These are phyloP conservation scores for Todus mexicanus DNA, from an alignment of 2,797 vertebrate species.

Conservation along the genomic window DNA sequence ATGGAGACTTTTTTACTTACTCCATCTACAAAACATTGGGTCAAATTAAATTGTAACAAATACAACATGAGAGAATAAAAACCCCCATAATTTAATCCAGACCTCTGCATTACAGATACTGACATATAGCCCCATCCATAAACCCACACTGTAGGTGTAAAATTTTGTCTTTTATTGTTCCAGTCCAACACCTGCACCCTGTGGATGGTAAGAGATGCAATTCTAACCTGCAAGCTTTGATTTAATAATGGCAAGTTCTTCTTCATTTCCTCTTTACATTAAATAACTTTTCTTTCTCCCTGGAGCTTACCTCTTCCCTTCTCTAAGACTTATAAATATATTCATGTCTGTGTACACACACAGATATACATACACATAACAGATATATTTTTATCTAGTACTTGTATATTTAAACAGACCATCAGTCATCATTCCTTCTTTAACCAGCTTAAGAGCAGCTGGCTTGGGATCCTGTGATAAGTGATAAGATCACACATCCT, in stretches of 20 bases:
- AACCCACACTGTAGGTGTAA: background rate
- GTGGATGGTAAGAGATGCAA: background rate
- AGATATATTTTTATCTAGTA: background rate
- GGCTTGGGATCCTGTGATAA: background rate
- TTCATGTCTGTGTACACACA: rapidly evolving
- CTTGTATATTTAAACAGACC: background rate
- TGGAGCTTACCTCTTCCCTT: background rate
- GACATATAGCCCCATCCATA: background rate
- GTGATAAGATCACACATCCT: background rate
- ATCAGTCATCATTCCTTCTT: background rate
- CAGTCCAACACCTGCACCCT: background rate
- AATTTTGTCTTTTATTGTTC: background rate
- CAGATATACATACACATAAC: rapidly evolving
- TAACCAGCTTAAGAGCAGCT: background rate
- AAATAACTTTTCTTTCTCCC: background rate
- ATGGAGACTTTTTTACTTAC: background rate
- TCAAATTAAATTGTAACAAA: background rate
- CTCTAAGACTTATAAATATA: background rate
- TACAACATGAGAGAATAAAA: background rate
- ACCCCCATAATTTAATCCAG: too few species aligned
- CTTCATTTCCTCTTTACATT: background rate
- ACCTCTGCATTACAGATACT: background rate
- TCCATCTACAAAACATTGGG: rapidly evolving
- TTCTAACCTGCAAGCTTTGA: background rate
- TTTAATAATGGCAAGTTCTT: background rate